These are phyloP conservation scores for Epicauta chinensis DNA, from an alignment of 1,140 invertebrate genomes.

Conservation along the genomic window DNA sequence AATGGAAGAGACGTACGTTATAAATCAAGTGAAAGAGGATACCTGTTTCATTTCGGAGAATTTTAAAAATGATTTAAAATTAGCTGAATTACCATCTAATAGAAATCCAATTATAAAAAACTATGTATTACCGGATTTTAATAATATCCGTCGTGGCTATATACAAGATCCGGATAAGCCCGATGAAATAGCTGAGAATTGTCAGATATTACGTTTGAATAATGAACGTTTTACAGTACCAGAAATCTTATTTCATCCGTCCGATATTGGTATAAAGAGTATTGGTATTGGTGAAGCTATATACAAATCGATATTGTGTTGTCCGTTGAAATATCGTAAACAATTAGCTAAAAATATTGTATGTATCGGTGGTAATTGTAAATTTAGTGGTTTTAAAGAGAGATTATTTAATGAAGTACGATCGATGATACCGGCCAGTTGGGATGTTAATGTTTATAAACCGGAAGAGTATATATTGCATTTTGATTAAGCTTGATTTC, in stretches of 20 bases:
- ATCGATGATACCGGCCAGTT: constrained; percentile 67
- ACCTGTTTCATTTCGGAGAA: constrained; percentile 89
- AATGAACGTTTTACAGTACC: constrained; percentile 92
- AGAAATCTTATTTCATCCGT: constrained; percentile 92
- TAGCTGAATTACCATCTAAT: constrained; percentile 57
- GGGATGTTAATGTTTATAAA: constrained; percentile 63
- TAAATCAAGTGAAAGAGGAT: constrained; percentile 98
- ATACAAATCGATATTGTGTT: constrained; percentile 62
- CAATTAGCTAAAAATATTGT: constrained; percentile 84
- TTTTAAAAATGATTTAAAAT: constrained; percentile 79
- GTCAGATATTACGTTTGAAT: constrained; percentile 79
- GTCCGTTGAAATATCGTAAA: constrained; percentile 72
- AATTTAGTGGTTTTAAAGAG: constrained; percentile 79
- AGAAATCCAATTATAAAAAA: constrained; percentile 65
- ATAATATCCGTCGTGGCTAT: constrained; percentile 28
- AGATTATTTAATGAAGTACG: constrained; percentile 76
- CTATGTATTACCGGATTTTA: constrained; percentile 86
- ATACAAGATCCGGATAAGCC: constrained; percentile 38
- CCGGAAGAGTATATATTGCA: constrained; percentile 54
- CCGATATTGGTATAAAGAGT: constrained; percentile 89
- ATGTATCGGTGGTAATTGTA: constrained; percentile 82
- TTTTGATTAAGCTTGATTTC: no score
- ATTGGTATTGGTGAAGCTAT: constrained; percentile 93
- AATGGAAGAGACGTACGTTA: constrained; percentile 98
- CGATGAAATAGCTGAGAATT: constrained; percentile 56